Percentiles rank a stretch among this genome's conserved stretches.
phyloP scores from a whole-genome alignment of 2,888 invertebrate genomes.

The Noctua pronuba region DNA sequence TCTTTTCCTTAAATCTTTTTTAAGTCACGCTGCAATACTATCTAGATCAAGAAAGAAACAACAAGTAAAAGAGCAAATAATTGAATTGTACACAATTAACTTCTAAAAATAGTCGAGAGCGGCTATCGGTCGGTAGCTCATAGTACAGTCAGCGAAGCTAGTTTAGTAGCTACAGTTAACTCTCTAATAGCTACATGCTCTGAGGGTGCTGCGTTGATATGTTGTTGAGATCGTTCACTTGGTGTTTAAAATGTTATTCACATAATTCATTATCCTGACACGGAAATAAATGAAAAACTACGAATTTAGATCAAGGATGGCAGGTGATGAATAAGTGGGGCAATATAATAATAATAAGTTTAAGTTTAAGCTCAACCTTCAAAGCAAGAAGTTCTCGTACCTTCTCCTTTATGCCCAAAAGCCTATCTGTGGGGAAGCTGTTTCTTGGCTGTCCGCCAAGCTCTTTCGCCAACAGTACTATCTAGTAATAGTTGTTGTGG shows the following conservation, averaged over 20 bases:
- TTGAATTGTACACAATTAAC: constrained; percentile 52
- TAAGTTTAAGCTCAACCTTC: no score
- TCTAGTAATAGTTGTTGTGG: constrained; percentile 31
- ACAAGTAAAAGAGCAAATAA: constrained; percentile 20
- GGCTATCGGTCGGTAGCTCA: constrained; percentile 5
- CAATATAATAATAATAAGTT: no score
- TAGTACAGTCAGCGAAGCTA: constrained; percentile 3
- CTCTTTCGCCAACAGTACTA: constrained; percentile 21
- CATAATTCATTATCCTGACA: neutral
- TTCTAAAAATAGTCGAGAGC: constrained; percentile 44
- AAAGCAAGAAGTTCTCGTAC: no score
- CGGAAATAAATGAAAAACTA: neutral
- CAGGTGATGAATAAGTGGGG: no score
- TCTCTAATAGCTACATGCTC: neutral
- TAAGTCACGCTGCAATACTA: constrained; percentile 17
- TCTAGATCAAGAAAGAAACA: constrained; percentile 24
- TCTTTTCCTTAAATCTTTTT: constrained; percentile 27
- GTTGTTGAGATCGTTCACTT: no score
- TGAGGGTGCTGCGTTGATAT: neutral
- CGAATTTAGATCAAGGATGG: neutral
- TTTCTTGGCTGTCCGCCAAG: neutral
- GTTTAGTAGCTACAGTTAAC: neutral
- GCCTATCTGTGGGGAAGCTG: no score
- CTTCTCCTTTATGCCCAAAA: no score
- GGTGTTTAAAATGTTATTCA: neutral